Base-by-base conservation (phyloP, 1,140 invertebrate genomes). In the Temnothorax curvispinosus region DNA sequence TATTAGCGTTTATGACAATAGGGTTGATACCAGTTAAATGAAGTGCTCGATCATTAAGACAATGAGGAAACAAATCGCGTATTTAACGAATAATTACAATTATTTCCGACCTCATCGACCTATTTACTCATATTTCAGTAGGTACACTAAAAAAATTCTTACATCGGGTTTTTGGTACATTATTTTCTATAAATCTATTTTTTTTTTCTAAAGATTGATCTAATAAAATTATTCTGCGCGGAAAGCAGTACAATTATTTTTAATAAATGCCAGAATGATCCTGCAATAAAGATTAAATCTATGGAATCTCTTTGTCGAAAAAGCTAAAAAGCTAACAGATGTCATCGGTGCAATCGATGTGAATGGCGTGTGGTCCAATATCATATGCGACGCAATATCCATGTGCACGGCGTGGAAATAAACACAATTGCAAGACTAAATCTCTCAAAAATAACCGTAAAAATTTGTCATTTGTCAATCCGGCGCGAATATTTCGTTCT, bases 311-410 rank as follows among this genome's bases (percentile, higher is more conserved):
- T 78, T 13, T n/a, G n/a, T 38, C 35, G 18, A 44, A 38, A 27
- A 52, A 18, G 21, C 47, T 62, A 27, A 41, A 27, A 52, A 18
- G 21, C 47, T 62, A 27, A 41, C 35, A 21, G 6, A 69, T 38
- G 13, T n/a, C 18, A 7, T 50, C 15, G 18, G 13, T 15, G 9
- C 41, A 78, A 80, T 56, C 21, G 21, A 27, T 65, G 21, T 9
- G 32, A 80, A 80, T 67, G 62, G 38, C 56, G 0, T 41, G 58
- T 3, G 35, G 47, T 56, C n/a, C 15, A 78, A 50, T 78, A 80
- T 56, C 35, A 60, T 41, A 18, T 27, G 62, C 27, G 27, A 52
- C 5, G 62, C 35, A 54, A 65, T 65, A 65, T 65, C 21, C 6
- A 35, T 18, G 18, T 56, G 32, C 1, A n/a, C 13, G 1, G 21